Evolutionary conservation across 64 coral and sea anemone genomes (phyloP).

Genomic region (Porites australiensis): DNA sequence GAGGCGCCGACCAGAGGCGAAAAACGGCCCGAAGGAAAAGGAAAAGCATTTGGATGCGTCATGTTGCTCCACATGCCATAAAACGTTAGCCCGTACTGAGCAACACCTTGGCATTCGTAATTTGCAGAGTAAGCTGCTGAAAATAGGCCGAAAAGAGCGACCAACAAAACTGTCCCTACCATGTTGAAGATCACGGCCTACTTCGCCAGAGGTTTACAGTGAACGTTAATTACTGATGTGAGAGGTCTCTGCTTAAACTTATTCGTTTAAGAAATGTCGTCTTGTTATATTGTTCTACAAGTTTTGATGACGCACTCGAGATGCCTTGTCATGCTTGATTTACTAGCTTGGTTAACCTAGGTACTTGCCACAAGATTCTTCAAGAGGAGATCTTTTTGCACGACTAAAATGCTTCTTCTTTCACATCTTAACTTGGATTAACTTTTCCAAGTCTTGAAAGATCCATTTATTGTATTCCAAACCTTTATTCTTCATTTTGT

Average conservation of each 20-base stretch:
- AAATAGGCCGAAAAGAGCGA: neutral
- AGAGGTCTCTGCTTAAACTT: neutral
- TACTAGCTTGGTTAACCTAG: no score
- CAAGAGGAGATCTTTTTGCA: no score
- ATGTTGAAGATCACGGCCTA: neutral
- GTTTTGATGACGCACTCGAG: neutral
- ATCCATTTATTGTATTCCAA: no score
- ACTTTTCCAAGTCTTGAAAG: no score
- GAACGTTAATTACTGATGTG: neutral
- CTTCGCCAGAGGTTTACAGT: neutral
- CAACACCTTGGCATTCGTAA: constrained; percentile 8
- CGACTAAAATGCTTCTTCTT: no score
- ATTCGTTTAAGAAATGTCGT: neutral
- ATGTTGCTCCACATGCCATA: constrained; percentile 11
- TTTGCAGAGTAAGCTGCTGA: neutral
- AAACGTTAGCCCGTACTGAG: neutral
- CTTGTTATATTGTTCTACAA: neutral
- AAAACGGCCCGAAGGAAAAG: neutral
- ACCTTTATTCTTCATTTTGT: no score
- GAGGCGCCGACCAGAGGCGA: no score
- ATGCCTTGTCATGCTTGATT: neutral
- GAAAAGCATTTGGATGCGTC: neutral
- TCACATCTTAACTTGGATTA: no score
- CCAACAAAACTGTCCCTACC: neutral
- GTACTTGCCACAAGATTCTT: no score